Evolutionary conservation across 2,113 vertebrate genomes (phyloP), one percentile per base, ranked within the genome.

Genomic region (Menidia beryllina): DNA sequence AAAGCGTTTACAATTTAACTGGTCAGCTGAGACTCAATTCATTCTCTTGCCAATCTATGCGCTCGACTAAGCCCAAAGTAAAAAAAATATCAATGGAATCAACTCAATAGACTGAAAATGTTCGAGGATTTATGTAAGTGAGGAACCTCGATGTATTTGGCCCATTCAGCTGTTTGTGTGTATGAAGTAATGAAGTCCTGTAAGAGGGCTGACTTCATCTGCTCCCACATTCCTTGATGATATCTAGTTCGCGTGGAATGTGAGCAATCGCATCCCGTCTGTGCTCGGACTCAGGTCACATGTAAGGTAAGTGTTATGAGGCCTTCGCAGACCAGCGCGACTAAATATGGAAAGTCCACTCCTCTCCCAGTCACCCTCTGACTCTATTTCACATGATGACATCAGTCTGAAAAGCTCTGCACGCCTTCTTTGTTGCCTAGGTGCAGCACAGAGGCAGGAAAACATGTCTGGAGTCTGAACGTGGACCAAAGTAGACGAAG

Each of bases 341-440:
- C 83, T 90, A 89, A 90, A 92, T 86, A 89, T 89, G 87, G 90
- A 47, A 85, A 27, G 74, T 74, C 67, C 67, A 51, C 59, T 71
- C 75, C 56, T 72, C 68, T 43, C 43, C 20, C 69, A 59, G 55
- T 63, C 75, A 47, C 54, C 63, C 47, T 60, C 54, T 50, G 49
- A 54, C 39, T 65, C 65, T 61, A 53, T 52, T 51, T 53, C 59
- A 63, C 69, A 79, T 79, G 69, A 72, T 91, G 88, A 87, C 86
- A 87, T 90, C 79, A 85, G 67, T 57, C 56, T 73, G 56, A 60
- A 62, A 81, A 63, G 64, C 53, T 56, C 72, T 62, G 72, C 77
- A 77, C 34, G 79, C 48, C 79, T 62, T 60, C 69, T 38, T 75
- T 76, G 89, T 92, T 91, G 87, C 89, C 83, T 56, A 47, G 86